These are phyloP conservation scores for Aphidius ervi DNA, from an alignment of 1,140 invertebrate species.

Conservation along the genomic window DNA sequence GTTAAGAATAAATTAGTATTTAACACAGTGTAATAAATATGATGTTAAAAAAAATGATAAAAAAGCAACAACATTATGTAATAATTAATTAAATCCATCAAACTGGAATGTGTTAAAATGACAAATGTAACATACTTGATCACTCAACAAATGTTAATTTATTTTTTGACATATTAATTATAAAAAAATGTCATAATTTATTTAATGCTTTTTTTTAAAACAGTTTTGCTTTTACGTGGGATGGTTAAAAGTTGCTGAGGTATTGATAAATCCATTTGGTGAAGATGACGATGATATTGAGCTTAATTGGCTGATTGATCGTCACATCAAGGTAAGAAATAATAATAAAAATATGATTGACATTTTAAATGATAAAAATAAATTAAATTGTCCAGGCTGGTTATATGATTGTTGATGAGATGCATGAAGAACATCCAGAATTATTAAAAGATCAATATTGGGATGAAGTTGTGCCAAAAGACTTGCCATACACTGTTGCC, in stretches of 20 bases:
- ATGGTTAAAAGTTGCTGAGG: constrained; percentile 92
- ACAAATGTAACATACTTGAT: not conserved
- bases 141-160: too few relatives aligned
- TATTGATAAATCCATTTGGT: constrained; percentile 87
- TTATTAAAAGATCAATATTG: constrained; percentile 85
- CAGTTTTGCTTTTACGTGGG: constrained; percentile 96
- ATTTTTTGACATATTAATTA: not conserved
- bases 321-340: constrained; percentile 75
- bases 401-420: constrained; percentile 88
- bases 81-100: too few relatives aligned
- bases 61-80: too few relatives aligned
- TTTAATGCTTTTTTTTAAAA: constrained; percentile 15
- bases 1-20: constrained; percentile 8
- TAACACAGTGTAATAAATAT: too few relatives aligned
- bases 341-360: constrained; percentile 4
- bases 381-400: constrained; percentile 62
- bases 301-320: constrained; percentile 83
- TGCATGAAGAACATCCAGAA: constrained; percentile 86
- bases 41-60: too few relatives aligned
- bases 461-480: constrained; percentile 85
- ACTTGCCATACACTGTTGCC: constrained; percentile 80
- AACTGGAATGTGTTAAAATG: too few relatives aligned
- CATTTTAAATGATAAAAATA: not conserved
- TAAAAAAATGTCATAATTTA: not conserved
- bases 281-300: constrained; percentile 95